These are phyloP conservation scores for Ceratitis capitata DNA, from an alignment of 1,140 invertebrate species.

Conservation along the genomic window DNA sequence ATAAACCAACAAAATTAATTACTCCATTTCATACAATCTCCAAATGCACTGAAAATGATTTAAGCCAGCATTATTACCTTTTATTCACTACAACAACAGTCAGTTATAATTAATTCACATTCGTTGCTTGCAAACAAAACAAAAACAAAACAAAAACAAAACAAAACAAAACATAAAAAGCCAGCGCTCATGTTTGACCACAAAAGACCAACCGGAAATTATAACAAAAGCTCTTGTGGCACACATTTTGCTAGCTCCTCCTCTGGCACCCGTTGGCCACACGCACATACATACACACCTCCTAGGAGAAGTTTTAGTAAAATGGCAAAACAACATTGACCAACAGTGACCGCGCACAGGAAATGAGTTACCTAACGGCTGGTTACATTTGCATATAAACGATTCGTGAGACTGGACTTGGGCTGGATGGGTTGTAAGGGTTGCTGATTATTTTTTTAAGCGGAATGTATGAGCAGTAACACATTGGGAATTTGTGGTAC, in stretches of 20 bases:
- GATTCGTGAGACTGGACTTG: not conserved
- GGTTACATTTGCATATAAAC: not conserved
- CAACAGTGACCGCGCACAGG: not conserved
- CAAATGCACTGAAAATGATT: no score
- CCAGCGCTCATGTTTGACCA: not conserved
- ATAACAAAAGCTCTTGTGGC: not conserved
- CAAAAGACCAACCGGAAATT: conserved; percentile 4
- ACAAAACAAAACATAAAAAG: no score
- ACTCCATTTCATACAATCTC: no score
- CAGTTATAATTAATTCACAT: no score
- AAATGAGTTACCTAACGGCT: not conserved
- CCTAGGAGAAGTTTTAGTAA: not conserved
- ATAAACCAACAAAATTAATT: no score
- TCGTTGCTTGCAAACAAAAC: not conserved
- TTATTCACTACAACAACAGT: no score
- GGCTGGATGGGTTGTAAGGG: no score
- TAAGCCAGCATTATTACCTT: no score
- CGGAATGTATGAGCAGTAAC: no score
- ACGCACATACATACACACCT: not conserved
- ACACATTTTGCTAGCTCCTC: not conserved
- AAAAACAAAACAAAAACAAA: not conserved
- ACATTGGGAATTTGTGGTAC: no score
- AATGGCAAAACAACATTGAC: not conserved
- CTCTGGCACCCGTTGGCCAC: not conserved
- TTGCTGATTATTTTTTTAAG: no score